Evolutionary conservation across 2,113 vertebrate genomes (phyloP), one percentile per base, ranked within the genome.

Genomic region (Papio anubis): DNA sequence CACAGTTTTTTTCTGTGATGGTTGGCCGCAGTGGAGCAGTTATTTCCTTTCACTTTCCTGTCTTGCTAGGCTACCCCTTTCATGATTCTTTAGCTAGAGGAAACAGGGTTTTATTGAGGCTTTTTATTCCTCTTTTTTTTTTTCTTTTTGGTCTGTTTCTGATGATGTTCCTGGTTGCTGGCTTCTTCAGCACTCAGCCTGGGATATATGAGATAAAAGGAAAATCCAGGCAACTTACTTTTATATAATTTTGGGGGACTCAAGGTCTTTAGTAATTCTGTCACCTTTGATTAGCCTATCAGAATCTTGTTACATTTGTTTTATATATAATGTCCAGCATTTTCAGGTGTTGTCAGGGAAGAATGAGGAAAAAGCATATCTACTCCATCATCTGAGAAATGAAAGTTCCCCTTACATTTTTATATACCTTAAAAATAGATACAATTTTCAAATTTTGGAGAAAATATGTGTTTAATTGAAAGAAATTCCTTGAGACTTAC

Each of bases 221-320:
- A 87, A 32, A 83, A 70, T 1, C 0, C 2, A 83, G 52, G 8
- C 16, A 75, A 38, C 21, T 59, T n/a, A 30, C 40, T 52, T 30
- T 7, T 16, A 14, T 61, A 27, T 21, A 4, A 4, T n/a, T 83
- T 2, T 73, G 2, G 4, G 32, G 23, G 2, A 5, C 4, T 1
- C 16, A 61, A 64, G 10, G 2, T 64, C 43, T 10, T 73, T 55
- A 61, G 61, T 30, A n/a, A 50, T 40, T 61, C 6, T 84, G 9
- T 10, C 25, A 32, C 64, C 5, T 93, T 40, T 84, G 61, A 50
- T 30, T 25, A 8, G 61, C 35, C 14, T 59, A 50, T 75, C 23
- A 73, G 38, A 35, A 1, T 38, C 50, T 40, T 59, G 30, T 84
- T 30, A 14, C 30, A 73, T 61, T 48, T 48, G 17, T 61, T 75